Evolutionary conservation across 2,888 invertebrate species (phyloP).

Genomic region (Sabatieria punctata): DNA sequence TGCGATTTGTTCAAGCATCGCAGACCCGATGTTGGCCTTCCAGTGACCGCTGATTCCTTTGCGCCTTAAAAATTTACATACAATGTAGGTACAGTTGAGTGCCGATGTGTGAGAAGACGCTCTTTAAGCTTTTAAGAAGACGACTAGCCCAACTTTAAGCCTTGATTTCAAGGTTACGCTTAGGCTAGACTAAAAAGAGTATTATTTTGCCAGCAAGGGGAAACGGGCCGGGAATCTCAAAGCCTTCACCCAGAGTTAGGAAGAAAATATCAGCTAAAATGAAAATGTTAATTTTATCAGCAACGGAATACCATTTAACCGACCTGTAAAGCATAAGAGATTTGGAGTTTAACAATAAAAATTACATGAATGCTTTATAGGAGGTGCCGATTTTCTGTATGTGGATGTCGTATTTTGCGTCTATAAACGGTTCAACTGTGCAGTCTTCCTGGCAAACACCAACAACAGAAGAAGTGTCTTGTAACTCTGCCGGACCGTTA

Average conservation of each 20-base stretch:
- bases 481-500: constrained; percentile 69
- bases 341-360: no score
- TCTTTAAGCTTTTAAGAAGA: no score
- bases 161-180: no score
- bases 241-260: no score
- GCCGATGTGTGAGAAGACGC: no score
- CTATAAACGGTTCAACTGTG: constrained; percentile 87
- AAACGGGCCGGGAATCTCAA: no score
- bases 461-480: constrained; percentile 79
- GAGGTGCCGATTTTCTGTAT: constrained; percentile 92
- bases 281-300: neutral
- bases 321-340: neutral
- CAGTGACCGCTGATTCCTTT: constrained; percentile 96
- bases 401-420: constrained; percentile 92
- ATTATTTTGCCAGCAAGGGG: no score
- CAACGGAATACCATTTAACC: no score
- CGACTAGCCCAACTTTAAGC: no score
- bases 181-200: no score
- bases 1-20: constrained; percentile 90
- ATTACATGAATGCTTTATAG: constrained; percentile 74
- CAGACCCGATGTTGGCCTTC: constrained; percentile 96
- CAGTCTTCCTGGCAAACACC: constrained; percentile 74
- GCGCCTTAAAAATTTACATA: constrained; percentile 48
- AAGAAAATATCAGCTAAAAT: neutral
- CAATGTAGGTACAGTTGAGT: no score